Conservation (phyloP, 1,140 invertebrate genomes). For the Ctenoplectra terminalis region DNA sequence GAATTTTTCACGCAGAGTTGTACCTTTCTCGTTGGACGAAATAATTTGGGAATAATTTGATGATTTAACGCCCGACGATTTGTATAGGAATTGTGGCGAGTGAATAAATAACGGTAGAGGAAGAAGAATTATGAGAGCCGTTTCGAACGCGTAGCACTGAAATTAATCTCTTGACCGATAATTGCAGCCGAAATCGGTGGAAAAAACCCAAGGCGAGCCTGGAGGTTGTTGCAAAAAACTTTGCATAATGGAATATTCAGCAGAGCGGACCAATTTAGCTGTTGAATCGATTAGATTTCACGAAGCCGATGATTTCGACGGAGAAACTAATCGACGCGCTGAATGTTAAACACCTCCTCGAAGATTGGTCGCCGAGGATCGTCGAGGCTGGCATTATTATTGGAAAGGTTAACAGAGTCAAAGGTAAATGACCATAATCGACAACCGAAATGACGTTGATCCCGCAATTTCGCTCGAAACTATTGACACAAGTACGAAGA, state of each 20-base stretch:
- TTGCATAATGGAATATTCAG: conserved; percentile 4
- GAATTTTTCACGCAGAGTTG: too few relatives aligned
- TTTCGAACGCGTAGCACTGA: neutral
- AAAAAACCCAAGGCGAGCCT: conserved; percentile 15
- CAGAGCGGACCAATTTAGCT: conserved; percentile 1
- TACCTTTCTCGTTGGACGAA: too few relatives aligned
- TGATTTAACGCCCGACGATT: too few relatives aligned
- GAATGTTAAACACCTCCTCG: conserved; percentile 1
- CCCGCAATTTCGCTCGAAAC: neutral
- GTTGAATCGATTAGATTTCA: neutral
- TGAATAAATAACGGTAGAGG: neutral
- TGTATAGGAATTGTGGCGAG: too few relatives aligned
- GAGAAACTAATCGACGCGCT: neutral
- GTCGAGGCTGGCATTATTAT: neutral
- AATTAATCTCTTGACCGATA: conserved; percentile 30
- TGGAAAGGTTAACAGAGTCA: conserved; percentile 15
- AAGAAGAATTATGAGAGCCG: neutral
- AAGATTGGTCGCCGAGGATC: conserved; percentile 4
- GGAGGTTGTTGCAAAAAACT: neutral
- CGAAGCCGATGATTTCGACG: conserved; percentile 7
- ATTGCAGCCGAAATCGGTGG: conserved; percentile 37
- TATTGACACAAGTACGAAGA: neutral
- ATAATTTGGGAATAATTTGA: too few relatives aligned
- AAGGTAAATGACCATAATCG: conserved; percentile 30
- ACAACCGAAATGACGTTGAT: neutral